phyloP scores from a whole-genome alignment of 1,140 invertebrate species.

The Hylaeus anthracinus region DNA sequence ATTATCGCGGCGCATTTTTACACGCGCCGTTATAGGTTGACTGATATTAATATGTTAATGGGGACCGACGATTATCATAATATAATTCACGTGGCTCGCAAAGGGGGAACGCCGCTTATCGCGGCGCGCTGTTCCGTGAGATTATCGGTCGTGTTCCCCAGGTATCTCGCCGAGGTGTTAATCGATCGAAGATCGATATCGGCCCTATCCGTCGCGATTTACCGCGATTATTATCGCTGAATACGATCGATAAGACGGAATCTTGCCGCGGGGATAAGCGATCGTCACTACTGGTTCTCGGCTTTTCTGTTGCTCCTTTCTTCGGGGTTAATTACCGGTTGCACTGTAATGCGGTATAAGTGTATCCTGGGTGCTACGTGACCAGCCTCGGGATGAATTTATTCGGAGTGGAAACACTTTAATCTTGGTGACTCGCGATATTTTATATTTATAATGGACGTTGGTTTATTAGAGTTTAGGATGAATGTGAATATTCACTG shows the following conservation, averaged over 20 bases:
- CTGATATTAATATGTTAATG: conserved; percentile 50
- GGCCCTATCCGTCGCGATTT: background rate
- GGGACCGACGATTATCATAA: conserved; percentile 41
- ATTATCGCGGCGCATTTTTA: conserved; percentile 49
- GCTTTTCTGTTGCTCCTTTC: background rate
- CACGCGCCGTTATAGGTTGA: conserved; percentile 21
- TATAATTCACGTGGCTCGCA: conserved; percentile 27
- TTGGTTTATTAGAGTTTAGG: no score
- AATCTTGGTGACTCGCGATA: no score
- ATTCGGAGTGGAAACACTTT: background rate
- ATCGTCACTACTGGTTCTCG: background rate
- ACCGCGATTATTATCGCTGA: conserved; percentile 3
- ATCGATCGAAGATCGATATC: conserved; percentile 62
- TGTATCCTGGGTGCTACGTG: conserved; percentile 1
- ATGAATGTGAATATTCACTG: no score
- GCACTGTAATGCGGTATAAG: conserved; percentile 2
- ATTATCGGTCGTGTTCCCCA: conserved; percentile 60
- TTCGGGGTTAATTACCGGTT: background rate
- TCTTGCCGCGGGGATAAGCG: no score
- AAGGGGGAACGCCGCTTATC: conserved; percentile 47
- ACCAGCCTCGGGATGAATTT: background rate
- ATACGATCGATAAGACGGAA: conserved; percentile 35
- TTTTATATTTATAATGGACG: background rate
- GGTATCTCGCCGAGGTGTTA: conserved; percentile 49
- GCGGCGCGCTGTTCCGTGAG: conserved; percentile 49